Conservation (phyloP, 2,888 invertebrate genomes). For the Amiota mariae region DNA sequence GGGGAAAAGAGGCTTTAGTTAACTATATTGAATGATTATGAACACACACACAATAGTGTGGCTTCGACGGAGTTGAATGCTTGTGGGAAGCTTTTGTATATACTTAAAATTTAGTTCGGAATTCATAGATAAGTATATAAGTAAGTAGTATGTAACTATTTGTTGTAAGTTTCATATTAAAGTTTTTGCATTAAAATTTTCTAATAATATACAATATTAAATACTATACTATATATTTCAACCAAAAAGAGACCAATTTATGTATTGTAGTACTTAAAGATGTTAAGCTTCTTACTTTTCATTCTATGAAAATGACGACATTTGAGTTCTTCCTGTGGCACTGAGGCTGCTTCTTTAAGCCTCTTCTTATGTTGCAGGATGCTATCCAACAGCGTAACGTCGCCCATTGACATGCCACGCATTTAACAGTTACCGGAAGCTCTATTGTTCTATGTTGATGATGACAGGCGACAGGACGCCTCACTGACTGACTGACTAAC, state of each 20-base stretch:
- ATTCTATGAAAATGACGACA: background rate
- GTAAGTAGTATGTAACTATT: too few relatives aligned
- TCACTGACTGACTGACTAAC: slow-evolving; percentile 33
- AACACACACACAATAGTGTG: slow-evolving; percentile 5
- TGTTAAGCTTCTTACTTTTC: too few relatives aligned
- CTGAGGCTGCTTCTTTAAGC: too few relatives aligned
- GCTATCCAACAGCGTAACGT: slow-evolving; percentile 25
- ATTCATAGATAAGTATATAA: too few relatives aligned
- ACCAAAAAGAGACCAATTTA: too few relatives aligned
- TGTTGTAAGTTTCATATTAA: too few relatives aligned
- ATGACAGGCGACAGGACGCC: slow-evolving; percentile 33
- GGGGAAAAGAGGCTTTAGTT: background rate
- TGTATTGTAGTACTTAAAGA: too few relatives aligned
- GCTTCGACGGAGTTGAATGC: background rate
- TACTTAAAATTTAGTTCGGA: too few relatives aligned
- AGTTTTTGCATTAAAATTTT: too few relatives aligned
- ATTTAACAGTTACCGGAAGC: slow-evolving; percentile 68
- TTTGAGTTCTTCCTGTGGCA: background rate
- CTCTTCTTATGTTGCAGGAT: slow-evolving; percentile 4
- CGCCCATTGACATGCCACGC: slow-evolving; percentile 61
- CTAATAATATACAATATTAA: too few relatives aligned
- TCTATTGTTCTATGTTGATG: slow-evolving; percentile 58
- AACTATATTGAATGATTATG: slow-evolving; percentile 7
- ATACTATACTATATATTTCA: too few relatives aligned
- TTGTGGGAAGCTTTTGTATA: too few relatives aligned